Conservation (phyloP, 2,797 vertebrate species). For the Tamandua tetradactyla region DNA sequence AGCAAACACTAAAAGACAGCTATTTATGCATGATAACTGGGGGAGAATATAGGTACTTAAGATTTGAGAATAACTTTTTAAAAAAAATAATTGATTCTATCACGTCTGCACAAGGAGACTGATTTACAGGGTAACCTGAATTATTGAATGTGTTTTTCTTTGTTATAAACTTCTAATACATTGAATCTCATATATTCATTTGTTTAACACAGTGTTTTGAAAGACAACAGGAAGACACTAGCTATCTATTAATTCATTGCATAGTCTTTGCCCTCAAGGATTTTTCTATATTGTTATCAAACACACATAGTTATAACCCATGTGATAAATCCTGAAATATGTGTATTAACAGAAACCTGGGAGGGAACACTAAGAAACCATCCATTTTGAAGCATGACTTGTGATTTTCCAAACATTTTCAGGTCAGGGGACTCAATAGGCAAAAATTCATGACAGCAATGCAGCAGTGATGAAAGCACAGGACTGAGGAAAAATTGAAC, state of each 20-base stretch:
- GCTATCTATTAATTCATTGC: neutral
- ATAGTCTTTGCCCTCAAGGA: neutral
- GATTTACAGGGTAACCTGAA: neutral
- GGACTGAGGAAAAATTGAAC: neutral
- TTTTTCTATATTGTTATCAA: neutral
- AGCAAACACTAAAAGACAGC: neutral
- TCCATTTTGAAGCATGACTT: neutral
- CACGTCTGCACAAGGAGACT: neutral
- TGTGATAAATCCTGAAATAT: neutral
- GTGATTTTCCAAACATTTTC: neutral
- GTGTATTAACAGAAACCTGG: neutral
- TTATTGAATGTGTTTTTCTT: neutral
- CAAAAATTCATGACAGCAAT: too few relatives aligned
- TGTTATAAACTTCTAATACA: neutral
- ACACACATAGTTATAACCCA: neutral
- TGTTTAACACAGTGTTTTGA: neutral
- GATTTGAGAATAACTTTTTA: neutral
- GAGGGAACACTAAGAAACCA: neutral
- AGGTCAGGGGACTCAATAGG: neutral
- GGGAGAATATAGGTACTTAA: neutral
- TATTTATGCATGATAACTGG: neutral
- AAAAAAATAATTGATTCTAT: conserved; percentile 16
- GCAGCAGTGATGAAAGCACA: neutral
- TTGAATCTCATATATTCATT: neutral
- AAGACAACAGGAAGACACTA: neutral